Conservation (phyloP, 37 sponge, comb jelly and placozoan genomes). For the Dysidea cf. avara region DNA sequence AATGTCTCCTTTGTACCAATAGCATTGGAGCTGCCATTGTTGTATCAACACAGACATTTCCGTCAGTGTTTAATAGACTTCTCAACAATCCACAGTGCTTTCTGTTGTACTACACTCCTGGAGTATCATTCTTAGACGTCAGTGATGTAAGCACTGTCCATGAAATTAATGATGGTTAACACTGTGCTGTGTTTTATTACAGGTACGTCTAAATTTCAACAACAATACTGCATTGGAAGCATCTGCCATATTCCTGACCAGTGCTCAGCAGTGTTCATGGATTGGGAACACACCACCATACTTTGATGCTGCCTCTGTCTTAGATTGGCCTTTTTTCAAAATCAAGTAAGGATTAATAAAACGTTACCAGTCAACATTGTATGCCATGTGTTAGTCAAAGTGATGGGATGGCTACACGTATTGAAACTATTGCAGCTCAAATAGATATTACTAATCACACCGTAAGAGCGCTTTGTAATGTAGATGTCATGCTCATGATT, state of each 20-base stretch:
- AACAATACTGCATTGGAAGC: slow-evolving; percentile 31
- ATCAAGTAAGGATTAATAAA: too few relatives aligned
- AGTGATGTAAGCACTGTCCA: slow-evolving; percentile 48
- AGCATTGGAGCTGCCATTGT: slow-evolving; percentile 69
- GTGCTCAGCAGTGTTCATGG: slow-evolving; percentile 32
- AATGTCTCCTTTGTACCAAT: too few relatives aligned
- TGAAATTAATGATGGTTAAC: too few relatives aligned
- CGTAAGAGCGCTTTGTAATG: too few relatives aligned
- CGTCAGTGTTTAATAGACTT: slow-evolving; percentile 21
- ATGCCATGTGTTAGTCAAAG: too few relatives aligned
- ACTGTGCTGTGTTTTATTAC: too few relatives aligned
- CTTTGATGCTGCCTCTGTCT: slow-evolving; percentile 12
- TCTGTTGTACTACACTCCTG: slow-evolving; percentile 32
- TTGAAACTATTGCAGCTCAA: too few relatives aligned
- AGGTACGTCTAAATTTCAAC: slow-evolving; percentile 27
- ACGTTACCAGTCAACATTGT: too few relatives aligned
- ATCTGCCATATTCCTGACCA: slow-evolving; percentile 18
- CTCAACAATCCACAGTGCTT: slow-evolving; percentile 63
- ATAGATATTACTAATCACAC: too few relatives aligned
- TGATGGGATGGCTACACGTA: too few relatives aligned
- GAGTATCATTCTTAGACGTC: slow-evolving; percentile 17
- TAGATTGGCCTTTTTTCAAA: slow-evolving; percentile 39
- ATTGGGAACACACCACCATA: background rate
- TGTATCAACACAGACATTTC: slow-evolving; percentile 16
- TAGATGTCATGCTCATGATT: too few relatives aligned